Evolutionary conservation across 2,888 invertebrate species (phyloP).

Genomic region (Apodemia duryi): DNA sequence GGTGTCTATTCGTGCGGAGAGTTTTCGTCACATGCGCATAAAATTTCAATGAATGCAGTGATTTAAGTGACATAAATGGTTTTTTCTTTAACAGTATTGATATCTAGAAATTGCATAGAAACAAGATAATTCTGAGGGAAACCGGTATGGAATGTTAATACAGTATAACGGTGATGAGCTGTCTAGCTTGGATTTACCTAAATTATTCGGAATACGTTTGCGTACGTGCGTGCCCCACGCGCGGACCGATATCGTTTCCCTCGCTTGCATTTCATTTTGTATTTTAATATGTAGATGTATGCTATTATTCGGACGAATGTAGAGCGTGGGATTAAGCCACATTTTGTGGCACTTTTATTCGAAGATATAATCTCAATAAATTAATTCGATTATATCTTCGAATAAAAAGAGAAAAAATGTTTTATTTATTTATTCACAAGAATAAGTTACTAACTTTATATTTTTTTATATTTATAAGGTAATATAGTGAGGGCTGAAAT

Average conservation of each 20-base stretch:
- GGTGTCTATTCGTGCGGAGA: slow-evolving; percentile 23
- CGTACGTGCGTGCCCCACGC: slow-evolving; percentile 49
- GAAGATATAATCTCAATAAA: not conserved
- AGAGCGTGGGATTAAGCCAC: slow-evolving; percentile 37
- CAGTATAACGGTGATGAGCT: slow-evolving; percentile 59
- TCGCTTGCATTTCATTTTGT: slow-evolving; percentile 19
- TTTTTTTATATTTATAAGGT: no score
- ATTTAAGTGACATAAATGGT: slow-evolving; percentile 40
- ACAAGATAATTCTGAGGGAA: slow-evolving; percentile 62
- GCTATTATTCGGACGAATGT: slow-evolving; percentile 30
- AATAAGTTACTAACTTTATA: no score
- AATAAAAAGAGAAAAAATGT: no score
- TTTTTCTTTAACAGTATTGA: slow-evolving; percentile 36
- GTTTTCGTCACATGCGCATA: slow-evolving; percentile 12
- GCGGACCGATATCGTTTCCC: slow-evolving; percentile 40
- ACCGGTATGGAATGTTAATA: slow-evolving; percentile 57
- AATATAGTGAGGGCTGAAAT: no score
- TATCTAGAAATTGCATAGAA: slow-evolving; percentile 56
- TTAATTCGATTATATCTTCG: not conserved
- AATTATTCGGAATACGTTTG: slow-evolving; percentile 67
- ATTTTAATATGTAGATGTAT: slow-evolving; percentile 24
- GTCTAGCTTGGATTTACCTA: slow-evolving; percentile 67
- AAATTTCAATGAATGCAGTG: slow-evolving; percentile 42
- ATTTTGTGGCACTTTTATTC: slow-evolving; percentile 7
- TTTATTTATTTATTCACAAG: no score